A percentile compares a stretch with the other conserved stretches of the same genome.
phyloP scores from a whole-genome alignment of 2,797 vertebrate species.

The Chlorospingus flavigularis region DNA sequence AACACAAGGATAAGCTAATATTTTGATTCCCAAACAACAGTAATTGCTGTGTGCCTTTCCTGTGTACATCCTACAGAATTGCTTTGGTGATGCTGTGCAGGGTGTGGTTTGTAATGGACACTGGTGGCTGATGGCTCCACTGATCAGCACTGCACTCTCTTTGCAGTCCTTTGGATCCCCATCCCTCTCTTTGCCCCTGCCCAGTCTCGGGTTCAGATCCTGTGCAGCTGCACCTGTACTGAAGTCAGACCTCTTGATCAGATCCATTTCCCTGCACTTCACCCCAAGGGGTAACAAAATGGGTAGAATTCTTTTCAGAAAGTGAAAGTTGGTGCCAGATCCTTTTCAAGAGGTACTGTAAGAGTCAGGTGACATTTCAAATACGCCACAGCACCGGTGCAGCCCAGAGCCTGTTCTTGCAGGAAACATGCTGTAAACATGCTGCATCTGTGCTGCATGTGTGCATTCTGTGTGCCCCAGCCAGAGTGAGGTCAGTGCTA shows the following conservation, averaged over 20 bases:
- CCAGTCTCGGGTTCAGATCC: neutral
- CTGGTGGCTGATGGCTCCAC: neutral
- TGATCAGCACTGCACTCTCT: too few species aligned
- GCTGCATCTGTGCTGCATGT: neutral
- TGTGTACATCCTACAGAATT: neutral
- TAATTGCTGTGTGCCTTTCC: neutral
- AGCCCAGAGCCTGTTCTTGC: neutral
- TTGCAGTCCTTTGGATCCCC: neutral
- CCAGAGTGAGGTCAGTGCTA: neutral
- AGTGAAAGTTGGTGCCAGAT: neutral
- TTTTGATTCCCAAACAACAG: neutral
- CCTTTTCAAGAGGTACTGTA: neutral
- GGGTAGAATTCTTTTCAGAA: neutral
- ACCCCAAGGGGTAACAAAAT: neutral
- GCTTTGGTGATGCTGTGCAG: neutral
- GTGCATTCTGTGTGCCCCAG: neutral
- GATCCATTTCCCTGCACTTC: neutral
- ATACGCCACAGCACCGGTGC: fast-evolving
- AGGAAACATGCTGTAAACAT: neutral
- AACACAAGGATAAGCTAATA: neutral
- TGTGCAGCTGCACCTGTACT: neutral
- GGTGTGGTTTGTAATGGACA: neutral
- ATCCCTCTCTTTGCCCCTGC: neutral
- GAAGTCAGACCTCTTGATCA: neutral
- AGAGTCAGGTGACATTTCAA: neutral